A percentile compares a stretch with the other conserved stretches of the same genome.
Evolutionary conservation across 1,140 invertebrate species (phyloP).

Genomic region (Drosophila virilis): DNA sequence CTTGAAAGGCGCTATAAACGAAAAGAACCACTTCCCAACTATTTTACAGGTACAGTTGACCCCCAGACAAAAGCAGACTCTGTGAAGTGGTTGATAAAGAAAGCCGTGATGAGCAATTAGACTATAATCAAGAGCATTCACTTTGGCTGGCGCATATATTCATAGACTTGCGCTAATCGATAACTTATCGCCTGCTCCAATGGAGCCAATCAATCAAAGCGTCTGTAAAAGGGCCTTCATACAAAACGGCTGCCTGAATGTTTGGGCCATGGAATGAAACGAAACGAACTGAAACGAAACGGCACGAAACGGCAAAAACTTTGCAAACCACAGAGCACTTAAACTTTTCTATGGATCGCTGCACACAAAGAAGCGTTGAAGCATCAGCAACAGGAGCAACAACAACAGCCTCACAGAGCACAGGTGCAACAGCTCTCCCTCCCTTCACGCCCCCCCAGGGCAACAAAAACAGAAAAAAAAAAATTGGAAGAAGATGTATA

Average conservation of each 20-base stretch:
- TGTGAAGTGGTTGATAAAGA: conserved; percentile 6
- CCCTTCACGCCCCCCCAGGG: neutral
- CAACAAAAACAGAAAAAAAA: neutral
- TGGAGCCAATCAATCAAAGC: conserved; percentile 70
- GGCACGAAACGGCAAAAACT: conserved; percentile 42
- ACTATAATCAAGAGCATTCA: conserved; percentile 31
- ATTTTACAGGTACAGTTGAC: conserved; percentile 17
- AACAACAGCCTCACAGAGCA: conserved; percentile 7
- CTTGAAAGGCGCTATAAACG: too few species aligned
- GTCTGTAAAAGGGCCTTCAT: conserved; percentile 33
- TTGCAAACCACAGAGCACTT: conserved; percentile 73
- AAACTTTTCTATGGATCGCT: conserved; percentile 76
- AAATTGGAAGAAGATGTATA: conserved; percentile 3
- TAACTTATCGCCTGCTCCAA: conserved; percentile 61
- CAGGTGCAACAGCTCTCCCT: conserved; percentile 63
- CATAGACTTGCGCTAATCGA: conserved; percentile 52
- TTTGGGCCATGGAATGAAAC: conserved; percentile 15
- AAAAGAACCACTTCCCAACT: neutral
- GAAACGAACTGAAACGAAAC: conserved; percentile 10
- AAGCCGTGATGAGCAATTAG: conserved; percentile 58
- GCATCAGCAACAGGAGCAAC: conserved; percentile 49
- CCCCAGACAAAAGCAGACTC: conserved; percentile 15
- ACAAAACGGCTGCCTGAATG: conserved; percentile 45
- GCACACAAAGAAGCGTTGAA: conserved; percentile 76
- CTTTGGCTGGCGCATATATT: neutral